A percentile compares a stretch with the other conserved stretches of the same genome.
Evolutionary conservation across 2,797 vertebrate species (phyloP).

Genomic region (Petrocephalus schoutedeni): DNA sequence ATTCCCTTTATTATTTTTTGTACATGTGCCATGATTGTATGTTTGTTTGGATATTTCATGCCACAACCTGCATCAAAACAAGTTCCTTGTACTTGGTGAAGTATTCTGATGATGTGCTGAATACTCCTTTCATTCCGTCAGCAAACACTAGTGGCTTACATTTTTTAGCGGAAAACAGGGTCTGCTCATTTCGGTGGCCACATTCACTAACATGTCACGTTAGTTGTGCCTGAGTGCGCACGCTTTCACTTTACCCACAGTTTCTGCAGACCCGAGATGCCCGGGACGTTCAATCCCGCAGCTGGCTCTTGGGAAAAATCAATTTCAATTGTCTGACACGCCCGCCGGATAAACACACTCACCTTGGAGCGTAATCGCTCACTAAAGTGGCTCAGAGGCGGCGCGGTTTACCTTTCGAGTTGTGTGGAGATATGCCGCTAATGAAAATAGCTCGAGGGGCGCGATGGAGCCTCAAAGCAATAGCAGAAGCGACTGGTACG

Average conservation of each 20-base stretch:
- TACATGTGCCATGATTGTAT: neutral
- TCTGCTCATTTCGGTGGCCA: neutral
- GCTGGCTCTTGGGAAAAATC: neutral
- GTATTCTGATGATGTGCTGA: too few relatives aligned
- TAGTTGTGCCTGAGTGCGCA: neutral
- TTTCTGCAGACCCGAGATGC: too few relatives aligned
- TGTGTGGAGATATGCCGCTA: neutral
- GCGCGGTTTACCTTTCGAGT: neutral
- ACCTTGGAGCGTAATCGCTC: neutral
- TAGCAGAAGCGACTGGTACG: neutral
- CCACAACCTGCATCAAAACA: too few relatives aligned
- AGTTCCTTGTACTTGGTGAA: too few relatives aligned
- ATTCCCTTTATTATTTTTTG: neutral
- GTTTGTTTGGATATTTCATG: neutral
- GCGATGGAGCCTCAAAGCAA: neutral
- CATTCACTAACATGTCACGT: neutral
- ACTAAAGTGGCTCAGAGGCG: neutral
- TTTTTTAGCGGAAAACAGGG: neutral
- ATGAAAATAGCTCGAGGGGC: neutral
- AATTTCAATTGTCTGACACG: constrained; percentile 11
- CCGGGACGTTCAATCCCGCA: neutral
- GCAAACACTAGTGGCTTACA: neutral
- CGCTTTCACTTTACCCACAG: neutral
- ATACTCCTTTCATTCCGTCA: neutral
- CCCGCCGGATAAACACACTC: constrained; percentile 9